A percentile compares a stretch with the other conserved stretches of the same genome.
Evolutionary conservation across 2,888 invertebrate species (phyloP).

Genomic region (Nysson spinosus): DNA sequence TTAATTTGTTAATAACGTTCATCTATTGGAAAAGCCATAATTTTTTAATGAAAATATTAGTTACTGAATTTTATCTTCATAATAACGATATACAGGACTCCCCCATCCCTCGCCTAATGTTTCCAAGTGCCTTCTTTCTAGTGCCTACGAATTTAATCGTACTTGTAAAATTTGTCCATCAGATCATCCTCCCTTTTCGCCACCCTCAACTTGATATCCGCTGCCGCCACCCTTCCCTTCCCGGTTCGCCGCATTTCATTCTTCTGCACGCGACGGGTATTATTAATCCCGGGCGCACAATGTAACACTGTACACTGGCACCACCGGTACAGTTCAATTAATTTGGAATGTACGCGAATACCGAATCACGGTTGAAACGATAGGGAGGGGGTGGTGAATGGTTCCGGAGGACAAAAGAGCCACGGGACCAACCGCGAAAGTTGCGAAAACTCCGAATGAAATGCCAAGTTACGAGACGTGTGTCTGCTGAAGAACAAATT

Average conservation of each 20-base stretch:
- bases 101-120: no score
- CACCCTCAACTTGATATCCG: slow-evolving; percentile 13
- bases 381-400: slow-evolving; percentile 5
- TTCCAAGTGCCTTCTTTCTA: no score
- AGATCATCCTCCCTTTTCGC: slow-evolving; percentile 8
- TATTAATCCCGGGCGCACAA: slow-evolving; percentile 69
- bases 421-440: slow-evolving; percentile 9
- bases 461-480: slow-evolving; percentile 6
- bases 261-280: slow-evolving; percentile 55
- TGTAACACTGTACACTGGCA: slow-evolving; percentile 64
- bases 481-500: background rate
- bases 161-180: slow-evolving; percentile 14
- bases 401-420: slow-evolving; percentile 19
- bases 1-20: no score
- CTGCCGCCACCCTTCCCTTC: slow-evolving; percentile 20
- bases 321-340: slow-evolving; percentile 67
- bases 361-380: slow-evolving; percentile 40
- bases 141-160: slow-evolving; percentile 1
- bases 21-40: no score
- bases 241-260: slow-evolving; percentile 3
- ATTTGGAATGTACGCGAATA: slow-evolving; percentile 67
- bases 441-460: slow-evolving; percentile 19
- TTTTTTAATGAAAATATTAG: no score
- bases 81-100: no score
- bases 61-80: no score